phyloP scores from a whole-genome alignment of 2,888 invertebrate species.

The Drosophila sordidapex region DNA sequence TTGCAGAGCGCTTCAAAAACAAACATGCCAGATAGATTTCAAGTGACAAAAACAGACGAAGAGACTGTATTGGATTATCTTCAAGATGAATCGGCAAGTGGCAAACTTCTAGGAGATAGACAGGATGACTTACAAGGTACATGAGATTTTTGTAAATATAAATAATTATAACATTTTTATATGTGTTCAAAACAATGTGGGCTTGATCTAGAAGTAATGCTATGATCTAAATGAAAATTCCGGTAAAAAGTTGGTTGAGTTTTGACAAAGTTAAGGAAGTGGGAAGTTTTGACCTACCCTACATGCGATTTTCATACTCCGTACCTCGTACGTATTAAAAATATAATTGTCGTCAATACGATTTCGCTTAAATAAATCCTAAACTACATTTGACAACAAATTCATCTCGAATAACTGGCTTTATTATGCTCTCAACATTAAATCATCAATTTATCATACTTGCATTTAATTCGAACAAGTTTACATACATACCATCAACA shows the following conservation, averaged over 20 bases:
- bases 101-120: conserved; percentile 79
- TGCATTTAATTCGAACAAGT: neutral
- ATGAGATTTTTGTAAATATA: neutral
- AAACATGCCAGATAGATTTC: conserved; percentile 84
- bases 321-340: neutral
- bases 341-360: neutral
- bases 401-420: neutral
- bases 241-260: neutral
- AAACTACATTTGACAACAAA: neutral
- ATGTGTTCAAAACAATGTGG: neutral
- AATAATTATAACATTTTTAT: neutral
- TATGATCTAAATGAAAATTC: neutral
- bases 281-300: neutral
- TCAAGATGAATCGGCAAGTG: conserved; percentile 81
- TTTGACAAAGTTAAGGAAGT: neutral
- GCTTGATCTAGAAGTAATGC: neutral
- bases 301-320: neutral
- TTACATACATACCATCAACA: neutral
- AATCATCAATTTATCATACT: neutral
- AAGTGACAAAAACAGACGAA: conserved; percentile 82
- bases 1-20: conserved; percentile 48
- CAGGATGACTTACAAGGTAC: conserved; percentile 77
- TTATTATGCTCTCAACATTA: conserved; percentile 1
- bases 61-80: conserved; percentile 78
- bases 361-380: conserved; percentile 3